These are phyloP conservation scores for Aurelia aurita DNA, from an alignment of 30 jellyfish, hydroid and myxozoan genomes.

Conservation along the genomic window DNA sequence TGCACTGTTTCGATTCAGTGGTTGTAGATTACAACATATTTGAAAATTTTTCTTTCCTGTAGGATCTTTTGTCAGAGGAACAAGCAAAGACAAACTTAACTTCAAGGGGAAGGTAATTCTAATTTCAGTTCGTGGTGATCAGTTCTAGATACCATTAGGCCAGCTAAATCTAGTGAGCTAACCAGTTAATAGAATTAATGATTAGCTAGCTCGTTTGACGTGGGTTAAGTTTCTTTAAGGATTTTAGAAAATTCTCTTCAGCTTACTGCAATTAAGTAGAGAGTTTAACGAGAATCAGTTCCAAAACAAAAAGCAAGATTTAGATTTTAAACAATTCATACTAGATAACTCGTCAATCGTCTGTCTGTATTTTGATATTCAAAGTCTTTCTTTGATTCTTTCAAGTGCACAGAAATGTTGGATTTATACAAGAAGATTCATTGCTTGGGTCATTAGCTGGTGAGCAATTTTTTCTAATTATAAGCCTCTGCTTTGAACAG, in stretches of 20 bases:
- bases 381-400: not conserved
- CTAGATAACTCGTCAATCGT: no score
- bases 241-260: no score
- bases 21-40: no score
- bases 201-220: no score
- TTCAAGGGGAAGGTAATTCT: constrained; percentile 38
- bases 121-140: not conserved
- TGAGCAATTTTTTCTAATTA: not conserved
- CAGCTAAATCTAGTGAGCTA: no score
- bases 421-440: constrained; percentile 15
- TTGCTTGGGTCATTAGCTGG: constrained; percentile 60
- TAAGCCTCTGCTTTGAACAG: no score
- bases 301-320: no score
- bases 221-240: no score
- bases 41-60: not conserved
- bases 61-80: constrained; percentile 56
- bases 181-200: no score
- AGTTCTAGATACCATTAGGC: not conserved
- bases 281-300: no score
- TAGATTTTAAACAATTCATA: no score
- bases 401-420: constrained; percentile 11
- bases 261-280: no score
- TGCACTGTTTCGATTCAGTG: not conserved
- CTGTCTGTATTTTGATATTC: not conserved
- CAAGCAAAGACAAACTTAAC: constrained; percentile 7